Conservation (phyloP, 2,113 vertebrate genomes). For the Sinocyclocheilus maitianheensis region DNA sequence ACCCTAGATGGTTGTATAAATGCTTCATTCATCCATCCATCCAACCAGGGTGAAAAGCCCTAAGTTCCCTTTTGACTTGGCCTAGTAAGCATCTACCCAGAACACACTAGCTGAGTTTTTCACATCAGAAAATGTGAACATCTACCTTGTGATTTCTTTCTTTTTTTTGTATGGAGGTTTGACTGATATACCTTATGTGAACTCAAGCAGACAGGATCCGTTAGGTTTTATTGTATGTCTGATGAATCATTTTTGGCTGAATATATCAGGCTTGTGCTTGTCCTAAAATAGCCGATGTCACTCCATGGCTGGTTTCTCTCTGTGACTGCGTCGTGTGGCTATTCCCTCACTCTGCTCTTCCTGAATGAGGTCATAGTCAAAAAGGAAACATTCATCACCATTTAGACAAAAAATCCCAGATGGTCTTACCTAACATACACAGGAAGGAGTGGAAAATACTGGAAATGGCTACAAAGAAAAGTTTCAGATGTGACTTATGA, state of each 20-base stretch:
- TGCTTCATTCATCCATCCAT: no score
- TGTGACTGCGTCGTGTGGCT: slow-evolving; percentile 53
- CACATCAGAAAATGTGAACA: no score
- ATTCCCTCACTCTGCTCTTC: slow-evolving; percentile 63
- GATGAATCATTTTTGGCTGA: slow-evolving; percentile 16
- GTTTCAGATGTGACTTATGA: slow-evolving; percentile 48
- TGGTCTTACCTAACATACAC: slow-evolving; percentile 48
- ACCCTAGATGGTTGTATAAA: no score
- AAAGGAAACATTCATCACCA: slow-evolving; percentile 72
- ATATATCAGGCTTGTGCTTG: neutral
- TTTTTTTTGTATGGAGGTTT: neutral
- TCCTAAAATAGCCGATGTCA: slow-evolving; percentile 37
- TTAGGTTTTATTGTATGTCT: slow-evolving; percentile 7
- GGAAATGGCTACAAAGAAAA: slow-evolving; percentile 45
- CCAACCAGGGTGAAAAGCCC: no score
- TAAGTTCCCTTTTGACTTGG: no score
- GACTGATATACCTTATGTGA: neutral
- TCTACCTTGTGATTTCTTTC: neutral
- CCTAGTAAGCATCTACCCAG: no score
- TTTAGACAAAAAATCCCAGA: slow-evolving; percentile 27
- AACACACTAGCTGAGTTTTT: no score
- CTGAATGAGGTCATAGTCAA: slow-evolving; percentile 70
- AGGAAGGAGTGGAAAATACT: slow-evolving; percentile 62
- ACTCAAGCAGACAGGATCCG: neutral
- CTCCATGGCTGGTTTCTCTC: slow-evolving; percentile 2